Percentiles rank a stretch among this genome's conserved stretches.
Conservation (phyloP, 2,113 vertebrate species). For the Ptilonorhynchus violaceus region DNA sequence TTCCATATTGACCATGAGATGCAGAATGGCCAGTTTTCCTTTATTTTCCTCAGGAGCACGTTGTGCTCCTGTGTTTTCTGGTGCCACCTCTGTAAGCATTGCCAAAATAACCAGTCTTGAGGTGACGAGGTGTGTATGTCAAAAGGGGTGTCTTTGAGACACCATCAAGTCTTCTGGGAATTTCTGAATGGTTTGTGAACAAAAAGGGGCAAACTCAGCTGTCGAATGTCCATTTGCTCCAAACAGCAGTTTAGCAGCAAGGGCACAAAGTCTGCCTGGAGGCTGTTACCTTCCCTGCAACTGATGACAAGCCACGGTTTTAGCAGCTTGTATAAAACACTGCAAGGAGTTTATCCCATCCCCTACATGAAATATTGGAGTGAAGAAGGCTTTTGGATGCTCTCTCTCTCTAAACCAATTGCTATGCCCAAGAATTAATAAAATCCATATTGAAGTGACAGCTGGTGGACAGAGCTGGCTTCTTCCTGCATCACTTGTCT, state of each 20-base stretch:
- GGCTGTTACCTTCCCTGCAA: background rate
- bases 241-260: background rate
- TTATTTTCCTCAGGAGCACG: background rate
- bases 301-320: background rate
- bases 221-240: background rate
- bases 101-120: background rate
- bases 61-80: background rate
- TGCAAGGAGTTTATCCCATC: background rate
- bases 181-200: background rate
- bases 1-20: background rate
- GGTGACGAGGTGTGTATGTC: rapidly evolving
- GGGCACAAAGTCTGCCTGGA: background rate
- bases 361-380: background rate
- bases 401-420: background rate
- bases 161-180: background rate
- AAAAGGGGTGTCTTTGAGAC: background rate
- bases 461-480: conserved; percentile 53
- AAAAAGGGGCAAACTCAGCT: background rate
- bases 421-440: conserved; percentile 57
- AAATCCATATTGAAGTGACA: conserved; percentile 67
- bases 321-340: background rate
- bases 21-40: background rate
- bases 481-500: conserved; percentile 31
- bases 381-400: background rate
- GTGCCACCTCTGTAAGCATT: rapidly evolving